A percentile compares a stretch with the other conserved stretches of the same genome.
Conservation (phyloP, 2,888 invertebrate species). For the Sarcophaga caerulescens region DNA sequence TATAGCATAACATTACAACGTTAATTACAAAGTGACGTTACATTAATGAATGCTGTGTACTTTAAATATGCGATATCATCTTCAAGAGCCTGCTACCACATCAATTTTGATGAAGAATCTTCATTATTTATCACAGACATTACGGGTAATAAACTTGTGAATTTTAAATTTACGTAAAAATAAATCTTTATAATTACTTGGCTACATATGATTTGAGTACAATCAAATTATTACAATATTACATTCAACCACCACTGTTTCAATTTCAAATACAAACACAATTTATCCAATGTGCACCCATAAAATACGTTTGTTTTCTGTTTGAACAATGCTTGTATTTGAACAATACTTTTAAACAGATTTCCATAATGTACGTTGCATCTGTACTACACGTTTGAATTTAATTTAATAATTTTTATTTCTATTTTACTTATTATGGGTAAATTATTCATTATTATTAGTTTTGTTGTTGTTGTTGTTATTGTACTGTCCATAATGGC, state of each 20-base stretch:
- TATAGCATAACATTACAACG: no score
- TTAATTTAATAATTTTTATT: slow-evolving; percentile 61
- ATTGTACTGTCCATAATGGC: slow-evolving; percentile 51
- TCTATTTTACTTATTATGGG: slow-evolving; percentile 41
- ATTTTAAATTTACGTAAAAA: no score
- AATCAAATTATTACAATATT: slow-evolving; percentile 31
- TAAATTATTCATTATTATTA: slow-evolving; percentile 54
- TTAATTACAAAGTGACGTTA: no score
- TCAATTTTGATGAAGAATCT: no score
- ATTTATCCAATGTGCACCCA: slow-evolving; percentile 38
- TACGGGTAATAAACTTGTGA: no score
- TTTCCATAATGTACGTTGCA: slow-evolving; percentile 39
- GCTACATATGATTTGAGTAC: no score
- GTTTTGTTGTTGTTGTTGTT: slow-evolving; percentile 42
- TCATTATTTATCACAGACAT: no score
- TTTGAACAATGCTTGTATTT: slow-evolving; percentile 33
- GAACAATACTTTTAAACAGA: slow-evolving; percentile 30
- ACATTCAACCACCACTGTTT: slow-evolving; percentile 21
- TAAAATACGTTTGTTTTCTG: background rate
- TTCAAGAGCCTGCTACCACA: no score
- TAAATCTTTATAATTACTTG: no score
- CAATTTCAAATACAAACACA: slow-evolving; percentile 2
- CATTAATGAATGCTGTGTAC: no score
- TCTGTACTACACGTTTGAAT: slow-evolving; percentile 32
- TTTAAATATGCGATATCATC: no score